phyloP scores from a whole-genome alignment of 2,113 vertebrate genomes.

The Varanus salvator region DNA sequence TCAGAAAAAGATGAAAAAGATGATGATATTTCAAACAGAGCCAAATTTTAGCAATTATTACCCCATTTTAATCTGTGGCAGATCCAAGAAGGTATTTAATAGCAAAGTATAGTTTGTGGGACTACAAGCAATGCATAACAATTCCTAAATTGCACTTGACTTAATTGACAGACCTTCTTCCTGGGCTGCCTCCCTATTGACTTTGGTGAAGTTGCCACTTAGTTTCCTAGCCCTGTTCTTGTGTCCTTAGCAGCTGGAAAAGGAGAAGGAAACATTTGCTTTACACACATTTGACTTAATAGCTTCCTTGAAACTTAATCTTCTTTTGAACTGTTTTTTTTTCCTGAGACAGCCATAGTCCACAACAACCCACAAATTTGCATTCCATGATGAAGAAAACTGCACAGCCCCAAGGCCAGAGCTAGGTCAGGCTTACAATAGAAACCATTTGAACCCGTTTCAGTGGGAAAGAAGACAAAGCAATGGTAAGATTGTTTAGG shows the following conservation, averaged over 20 bases:
- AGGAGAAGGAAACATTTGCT: neutral
- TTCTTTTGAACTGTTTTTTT: neutral
- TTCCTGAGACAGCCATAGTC: neutral
- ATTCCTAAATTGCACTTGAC: slow-evolving; percentile 68
- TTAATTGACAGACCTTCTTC: slow-evolving; percentile 29
- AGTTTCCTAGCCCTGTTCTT: neutral
- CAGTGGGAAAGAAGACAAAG: neutral
- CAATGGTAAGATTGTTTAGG: neutral
- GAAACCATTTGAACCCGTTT: neutral
- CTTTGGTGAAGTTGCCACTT: slow-evolving; percentile 59
- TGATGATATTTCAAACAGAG: neutral
- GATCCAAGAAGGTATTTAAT: slow-evolving; percentile 43
- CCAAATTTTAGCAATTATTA: neutral
- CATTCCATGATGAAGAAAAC: neutral
- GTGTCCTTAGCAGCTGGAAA: neutral
- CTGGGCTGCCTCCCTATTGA: slow-evolving; percentile 69
- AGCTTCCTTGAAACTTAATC: neutral
- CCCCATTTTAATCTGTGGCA: slow-evolving; percentile 36
- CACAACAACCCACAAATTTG: neutral
- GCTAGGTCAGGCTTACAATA: neutral
- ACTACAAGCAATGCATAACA: slow-evolving; percentile 63
- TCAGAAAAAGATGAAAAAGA: too few relatives aligned
- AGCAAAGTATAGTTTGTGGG: slow-evolving; percentile 40
- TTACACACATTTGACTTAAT: neutral
- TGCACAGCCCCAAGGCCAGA: neutral